A percentile compares a stretch with the other conserved stretches of the same genome.
phyloP scores from a whole-genome alignment of 2,888 invertebrate genomes.

The Heliconius ismenius region DNA sequence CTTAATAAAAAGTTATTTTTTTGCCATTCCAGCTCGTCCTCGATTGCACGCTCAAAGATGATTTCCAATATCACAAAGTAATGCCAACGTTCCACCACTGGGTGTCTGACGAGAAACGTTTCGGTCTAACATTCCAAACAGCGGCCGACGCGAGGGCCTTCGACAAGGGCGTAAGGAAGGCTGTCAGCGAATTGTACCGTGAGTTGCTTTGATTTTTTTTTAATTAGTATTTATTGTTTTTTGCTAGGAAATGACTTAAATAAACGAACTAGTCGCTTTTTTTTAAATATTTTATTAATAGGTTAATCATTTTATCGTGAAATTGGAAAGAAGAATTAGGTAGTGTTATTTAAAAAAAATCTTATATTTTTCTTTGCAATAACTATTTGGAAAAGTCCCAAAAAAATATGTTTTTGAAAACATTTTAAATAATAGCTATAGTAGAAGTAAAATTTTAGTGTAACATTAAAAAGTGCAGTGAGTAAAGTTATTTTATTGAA shows the following conservation, averaged over 20 bases:
- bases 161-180: slow-evolving; percentile 94
- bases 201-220: slow-evolving; percentile 58
- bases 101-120: slow-evolving; percentile 96
- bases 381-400: no score
- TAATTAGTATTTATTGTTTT: neutral
- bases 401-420: no score
- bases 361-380: no score
- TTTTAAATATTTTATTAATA: neutral
- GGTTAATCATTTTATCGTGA: no score
- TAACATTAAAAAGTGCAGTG: no score
- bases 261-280: neutral
- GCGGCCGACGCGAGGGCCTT: slow-evolving; percentile 97
- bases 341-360: no score
- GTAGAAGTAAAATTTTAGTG: no score
- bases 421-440: no score
- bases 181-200: slow-evolving; percentile 95
- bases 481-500: no score
- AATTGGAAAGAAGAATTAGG: no score
- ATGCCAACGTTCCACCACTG: slow-evolving; percentile 99
- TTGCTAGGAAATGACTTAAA: neutral
- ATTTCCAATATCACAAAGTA: slow-evolving; percentile 97
- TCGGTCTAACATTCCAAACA: slow-evolving; percentile 97
- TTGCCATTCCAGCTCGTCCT: slow-evolving; percentile 88
- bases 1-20: neutral
- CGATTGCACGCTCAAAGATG: slow-evolving; percentile 96